A percentile compares a stretch with the other conserved stretches of the same genome.
These are phyloP conservation scores for Morone saxatilis DNA, from an alignment of 2,113 vertebrate species.

Conservation along the genomic window DNA sequence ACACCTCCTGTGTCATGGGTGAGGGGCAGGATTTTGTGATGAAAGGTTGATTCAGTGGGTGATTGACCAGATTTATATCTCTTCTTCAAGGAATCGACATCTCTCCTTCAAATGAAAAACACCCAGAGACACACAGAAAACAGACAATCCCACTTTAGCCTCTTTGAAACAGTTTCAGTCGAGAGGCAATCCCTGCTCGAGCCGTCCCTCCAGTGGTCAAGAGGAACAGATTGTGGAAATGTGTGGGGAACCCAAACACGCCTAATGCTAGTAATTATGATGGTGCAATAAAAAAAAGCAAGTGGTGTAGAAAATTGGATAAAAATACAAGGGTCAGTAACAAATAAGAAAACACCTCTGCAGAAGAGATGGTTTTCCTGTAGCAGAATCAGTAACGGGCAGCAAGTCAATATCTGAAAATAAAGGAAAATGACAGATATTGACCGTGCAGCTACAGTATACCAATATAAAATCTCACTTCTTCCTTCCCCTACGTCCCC, in stretches of 20 bases:
- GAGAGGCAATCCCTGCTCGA: constrained; percentile 5
- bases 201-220: neutral
- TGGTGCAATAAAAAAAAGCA: neutral
- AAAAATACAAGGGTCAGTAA: constrained; percentile 9
- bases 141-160: constrained; percentile 22
- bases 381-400: neutral
- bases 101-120: constrained; percentile 32
- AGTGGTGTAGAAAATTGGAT: constrained; percentile 24
- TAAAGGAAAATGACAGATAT: neutral
- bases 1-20: neutral
- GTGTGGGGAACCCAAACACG: neutral
- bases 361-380: constrained; percentile 13
- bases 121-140: neutral
- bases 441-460: neutral
- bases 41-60: neutral
- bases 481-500: neutral
- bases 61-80: constrained; percentile 21
- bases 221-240: neutral
- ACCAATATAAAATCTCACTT: constrained; percentile 6
- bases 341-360: constrained; percentile 15
- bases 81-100: constrained; percentile 9
- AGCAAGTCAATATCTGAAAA: constrained; percentile 1
- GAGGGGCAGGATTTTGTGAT: neutral
- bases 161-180: neutral
- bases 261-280: neutral